Percentiles rank a stretch among this genome's conserved stretches.
phyloP scores from a whole-genome alignment of 1,140 invertebrate species.

The Marisa cornuarietis region DNA sequence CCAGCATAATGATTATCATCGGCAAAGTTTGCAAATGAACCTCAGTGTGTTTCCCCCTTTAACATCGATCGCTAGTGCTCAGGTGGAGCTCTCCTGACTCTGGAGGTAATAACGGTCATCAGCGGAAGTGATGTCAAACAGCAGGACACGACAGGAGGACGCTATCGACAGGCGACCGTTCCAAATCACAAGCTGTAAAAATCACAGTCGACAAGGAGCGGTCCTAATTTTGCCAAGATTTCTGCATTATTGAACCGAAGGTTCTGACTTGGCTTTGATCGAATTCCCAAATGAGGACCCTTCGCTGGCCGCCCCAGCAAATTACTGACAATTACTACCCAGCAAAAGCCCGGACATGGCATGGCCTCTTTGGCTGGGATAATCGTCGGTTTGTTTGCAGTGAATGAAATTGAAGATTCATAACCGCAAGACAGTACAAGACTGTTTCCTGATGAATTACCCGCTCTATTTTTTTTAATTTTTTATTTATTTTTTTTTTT shows the following conservation, averaged over 20 bases:
- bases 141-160: constrained; percentile 13
- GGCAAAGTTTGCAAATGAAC: constrained; percentile 29
- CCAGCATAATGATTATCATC: constrained; percentile 12
- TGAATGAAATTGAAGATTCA: too few relatives aligned
- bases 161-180: not conserved
- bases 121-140: constrained; percentile 29
- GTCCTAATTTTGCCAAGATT: constrained; percentile 3
- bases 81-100: constrained; percentile 22
- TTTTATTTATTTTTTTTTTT: too few relatives aligned
- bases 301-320: constrained; percentile 11
- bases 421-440: too few relatives aligned
- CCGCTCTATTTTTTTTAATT: too few relatives aligned
- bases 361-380: too few relatives aligned
- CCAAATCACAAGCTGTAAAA: constrained; percentile 27
- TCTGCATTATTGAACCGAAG: constrained; percentile 19
- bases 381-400: too few relatives aligned
- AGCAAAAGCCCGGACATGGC: too few relatives aligned
- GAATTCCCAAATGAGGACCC: constrained; percentile 8
- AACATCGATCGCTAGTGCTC: constrained; percentile 19
- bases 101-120: constrained; percentile 28
- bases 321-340: constrained; percentile 11
- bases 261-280: constrained; percentile 9
- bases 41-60: constrained; percentile 16
- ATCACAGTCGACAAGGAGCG: constrained; percentile 16
- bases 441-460: too few relatives aligned